These are phyloP conservation scores for Leptinotarsa haldemani DNA, from an alignment of 2,888 invertebrate genomes.

Conservation along the genomic window DNA sequence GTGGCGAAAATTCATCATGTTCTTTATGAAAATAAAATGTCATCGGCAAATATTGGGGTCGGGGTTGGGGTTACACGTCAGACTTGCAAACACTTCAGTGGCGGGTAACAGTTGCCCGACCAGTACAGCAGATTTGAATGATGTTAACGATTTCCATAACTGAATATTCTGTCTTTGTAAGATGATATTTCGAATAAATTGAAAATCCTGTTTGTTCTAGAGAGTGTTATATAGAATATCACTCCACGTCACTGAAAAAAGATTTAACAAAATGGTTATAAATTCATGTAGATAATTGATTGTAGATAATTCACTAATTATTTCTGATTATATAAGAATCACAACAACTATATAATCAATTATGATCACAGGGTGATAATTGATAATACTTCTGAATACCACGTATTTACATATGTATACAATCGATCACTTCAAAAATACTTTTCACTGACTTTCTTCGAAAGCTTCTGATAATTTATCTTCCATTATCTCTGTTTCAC, in stretches of 20 bases:
- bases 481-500: too few relatives aligned
- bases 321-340: too few relatives aligned
- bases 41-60: constrained; percentile 38
- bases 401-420: too few relatives aligned
- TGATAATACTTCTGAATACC: too few relatives aligned
- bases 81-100: constrained; percentile 11
- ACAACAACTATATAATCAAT: too few relatives aligned
- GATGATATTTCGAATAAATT: background rate
- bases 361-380: too few relatives aligned
- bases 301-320: too few relatives aligned
- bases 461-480: too few relatives aligned
- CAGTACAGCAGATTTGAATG: background rate
- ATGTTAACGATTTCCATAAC: background rate
- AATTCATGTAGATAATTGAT: too few relatives aligned
- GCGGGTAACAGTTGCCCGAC: background rate
- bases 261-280: too few relatives aligned
- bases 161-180: background rate
- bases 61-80: constrained; percentile 27
- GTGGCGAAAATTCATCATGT: constrained; percentile 38
- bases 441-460: too few relatives aligned
- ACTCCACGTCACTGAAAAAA: background rate
- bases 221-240: background rate
- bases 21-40: constrained; percentile 43
- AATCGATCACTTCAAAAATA: too few relatives aligned
- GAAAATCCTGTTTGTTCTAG: background rate